Percentiles rank a stretch among this genome's conserved stretches.
Conservation (phyloP, 1,140 invertebrate genomes). For the Lasaia peninsularis region DNA sequence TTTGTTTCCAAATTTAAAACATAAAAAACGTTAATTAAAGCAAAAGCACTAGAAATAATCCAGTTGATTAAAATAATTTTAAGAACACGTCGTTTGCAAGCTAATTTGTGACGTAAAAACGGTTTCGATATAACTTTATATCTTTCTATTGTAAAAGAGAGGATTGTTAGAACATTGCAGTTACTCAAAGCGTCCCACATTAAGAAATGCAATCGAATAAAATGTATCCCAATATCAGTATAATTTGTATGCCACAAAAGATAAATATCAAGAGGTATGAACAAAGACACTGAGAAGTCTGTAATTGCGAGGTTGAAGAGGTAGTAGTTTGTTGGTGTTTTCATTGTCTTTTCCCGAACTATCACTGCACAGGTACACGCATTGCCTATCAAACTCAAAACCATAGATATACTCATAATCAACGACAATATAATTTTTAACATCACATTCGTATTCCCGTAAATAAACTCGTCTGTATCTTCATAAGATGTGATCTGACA, state of each 20-base stretch:
- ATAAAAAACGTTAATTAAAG: conserved; percentile 87
- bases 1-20: conserved; percentile 79
- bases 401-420: conserved; percentile 88
- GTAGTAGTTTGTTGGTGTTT: conserved; percentile 94
- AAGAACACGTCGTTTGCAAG: conserved; percentile 84
- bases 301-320: conserved; percentile 94
- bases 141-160: conserved; percentile 88
- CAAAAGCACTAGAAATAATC: conserved; percentile 83
- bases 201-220: conserved; percentile 85
- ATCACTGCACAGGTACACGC: conserved; percentile 96
- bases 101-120: conserved; percentile 87
- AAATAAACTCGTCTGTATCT: conserved; percentile 2
- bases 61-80: conserved; percentile 86
- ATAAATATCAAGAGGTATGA: conserved; percentile 90
- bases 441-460: conserved; percentile 77
- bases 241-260: conserved; percentile 90
- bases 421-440: conserved; percentile 87
- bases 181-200: conserved; percentile 92
- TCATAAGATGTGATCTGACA: not conserved
- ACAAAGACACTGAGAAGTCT: conserved; percentile 89
- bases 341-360: conserved; percentile 90
- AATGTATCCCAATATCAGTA: conserved; percentile 87
- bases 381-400: conserved; percentile 93
- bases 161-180: conserved; percentile 92
- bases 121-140: conserved; percentile 88